phyloP scores from a whole-genome alignment of 2,888 invertebrate genomes.

The Celastrina argiolus region DNA sequence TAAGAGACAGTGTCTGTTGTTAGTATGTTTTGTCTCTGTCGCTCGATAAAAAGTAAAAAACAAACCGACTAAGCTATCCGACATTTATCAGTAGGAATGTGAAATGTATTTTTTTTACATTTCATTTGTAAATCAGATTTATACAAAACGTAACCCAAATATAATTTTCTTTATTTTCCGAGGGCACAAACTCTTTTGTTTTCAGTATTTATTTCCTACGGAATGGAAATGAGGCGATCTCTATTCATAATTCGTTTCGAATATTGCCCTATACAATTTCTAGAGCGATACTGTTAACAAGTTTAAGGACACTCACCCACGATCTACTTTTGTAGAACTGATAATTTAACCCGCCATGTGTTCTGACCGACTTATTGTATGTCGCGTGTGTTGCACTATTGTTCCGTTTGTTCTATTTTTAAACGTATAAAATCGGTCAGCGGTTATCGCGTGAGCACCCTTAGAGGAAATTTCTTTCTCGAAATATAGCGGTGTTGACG shows the following conservation, averaged over 20 bases:
- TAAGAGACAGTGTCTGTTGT: no score
- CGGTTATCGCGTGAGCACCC: background rate
- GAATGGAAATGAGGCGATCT: constrained; percentile 32
- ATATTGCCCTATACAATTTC: constrained; percentile 50
- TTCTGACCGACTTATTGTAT: no score
- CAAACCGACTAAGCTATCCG: no score
- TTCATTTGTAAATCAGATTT: background rate
- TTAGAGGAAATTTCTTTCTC: background rate
- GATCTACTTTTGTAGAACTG: no score
- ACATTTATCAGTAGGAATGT: no score
- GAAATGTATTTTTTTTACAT: no score
- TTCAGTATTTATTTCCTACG: background rate
- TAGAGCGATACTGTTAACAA: background rate
- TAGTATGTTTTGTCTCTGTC: no score
- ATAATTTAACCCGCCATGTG: no score
- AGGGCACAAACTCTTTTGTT: background rate
- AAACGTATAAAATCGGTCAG: no score
- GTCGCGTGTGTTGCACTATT: no score
- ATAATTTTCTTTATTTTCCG: constrained; percentile 8
- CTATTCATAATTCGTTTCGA: constrained; percentile 45
- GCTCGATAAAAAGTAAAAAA: no score
- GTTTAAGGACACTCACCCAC: background rate
- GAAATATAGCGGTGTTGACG: constrained; percentile 1
- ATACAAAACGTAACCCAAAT: constrained; percentile 18
- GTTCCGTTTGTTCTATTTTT: no score